A percentile compares a stretch with the other conserved stretches of the same genome.
phyloP scores from a whole-genome alignment of 2,888 invertebrate genomes.

The Lycia hirtaria region DNA sequence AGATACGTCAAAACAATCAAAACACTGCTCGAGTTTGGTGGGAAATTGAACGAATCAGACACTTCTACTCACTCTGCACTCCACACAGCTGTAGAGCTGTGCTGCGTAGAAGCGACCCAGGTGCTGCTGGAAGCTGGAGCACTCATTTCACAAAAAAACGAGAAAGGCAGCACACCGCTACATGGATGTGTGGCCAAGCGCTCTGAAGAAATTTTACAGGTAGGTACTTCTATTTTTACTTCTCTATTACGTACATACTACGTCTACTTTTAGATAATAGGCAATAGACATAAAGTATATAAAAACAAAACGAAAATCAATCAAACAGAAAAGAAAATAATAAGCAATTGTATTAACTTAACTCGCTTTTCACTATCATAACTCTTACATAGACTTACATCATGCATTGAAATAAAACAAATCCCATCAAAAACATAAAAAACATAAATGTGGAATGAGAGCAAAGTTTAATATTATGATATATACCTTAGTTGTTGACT shows the following conservation, averaged over 20 bases:
- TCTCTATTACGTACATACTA: not conserved
- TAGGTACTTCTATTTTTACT: conserved; percentile 13
- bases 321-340: too few relatives aligned
- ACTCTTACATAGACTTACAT: too few relatives aligned
- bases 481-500: too few relatives aligned
- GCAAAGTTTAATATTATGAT: too few relatives aligned
- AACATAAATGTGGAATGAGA: too few relatives aligned
- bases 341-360: too few relatives aligned
- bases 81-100: conserved; percentile 46
- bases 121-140: conserved; percentile 37
- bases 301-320: too few relatives aligned
- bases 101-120: conserved; percentile 31
- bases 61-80: conserved; percentile 25
- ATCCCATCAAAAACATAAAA: too few relatives aligned
- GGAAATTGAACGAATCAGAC: not conserved
- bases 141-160: conserved; percentile 25
- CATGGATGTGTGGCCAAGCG: conserved; percentile 44
- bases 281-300: too few relatives aligned
- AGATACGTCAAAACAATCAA: conserved; percentile 19
- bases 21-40: conserved; percentile 13
- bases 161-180: conserved; percentile 42
- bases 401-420: too few relatives aligned
- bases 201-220: conserved; percentile 41
- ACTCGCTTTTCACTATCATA: too few relatives aligned
- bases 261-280: too few relatives aligned